phyloP scores from a whole-genome alignment of 2,797 vertebrate species.

The Cyprinella venusta region DNA sequence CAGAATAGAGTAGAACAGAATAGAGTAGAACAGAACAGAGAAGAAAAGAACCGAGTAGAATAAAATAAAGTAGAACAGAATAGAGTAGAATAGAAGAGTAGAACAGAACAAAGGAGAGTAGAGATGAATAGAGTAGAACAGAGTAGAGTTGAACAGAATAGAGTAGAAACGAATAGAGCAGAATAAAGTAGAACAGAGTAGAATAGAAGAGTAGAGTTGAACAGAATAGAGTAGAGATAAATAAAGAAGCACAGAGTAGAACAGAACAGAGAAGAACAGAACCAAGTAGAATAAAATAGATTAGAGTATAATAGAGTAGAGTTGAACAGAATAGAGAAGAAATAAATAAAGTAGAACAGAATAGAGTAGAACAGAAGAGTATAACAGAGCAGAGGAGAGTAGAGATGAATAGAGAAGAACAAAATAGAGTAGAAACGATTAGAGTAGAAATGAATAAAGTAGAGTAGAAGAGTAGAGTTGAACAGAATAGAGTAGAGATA shows the following conservation, averaged over 20 bases:
- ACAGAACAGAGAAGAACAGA: no score
- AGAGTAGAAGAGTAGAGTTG: fast-evolving
- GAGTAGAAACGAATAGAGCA: fast-evolving
- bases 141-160: background rate
- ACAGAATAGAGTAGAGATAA: no score
- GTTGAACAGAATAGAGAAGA: no score
- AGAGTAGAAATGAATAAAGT: no score
- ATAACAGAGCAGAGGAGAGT: fast-evolving
- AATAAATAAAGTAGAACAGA: background rate
- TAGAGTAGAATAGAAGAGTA: background rate
- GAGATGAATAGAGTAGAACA: background rate
- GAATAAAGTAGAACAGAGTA: background rate
- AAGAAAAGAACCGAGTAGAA: no score
- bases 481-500: fast-evolving
- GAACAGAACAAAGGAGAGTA: background rate
- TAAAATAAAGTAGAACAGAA: background rate
- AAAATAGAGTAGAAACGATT: no score
- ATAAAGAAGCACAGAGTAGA: no score
- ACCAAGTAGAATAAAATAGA: no score
- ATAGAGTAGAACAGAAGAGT: no score
- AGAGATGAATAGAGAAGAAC: background rate
- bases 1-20: background rate
- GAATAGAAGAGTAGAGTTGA: background rate
- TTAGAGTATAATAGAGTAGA: no score
- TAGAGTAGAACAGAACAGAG: background rate